Percentiles rank a stretch among this genome's conserved stretches.
Evolutionary conservation across 92 coral and sea anemone species (phyloP).

Genomic region (Scolanthus callimorphus): DNA sequence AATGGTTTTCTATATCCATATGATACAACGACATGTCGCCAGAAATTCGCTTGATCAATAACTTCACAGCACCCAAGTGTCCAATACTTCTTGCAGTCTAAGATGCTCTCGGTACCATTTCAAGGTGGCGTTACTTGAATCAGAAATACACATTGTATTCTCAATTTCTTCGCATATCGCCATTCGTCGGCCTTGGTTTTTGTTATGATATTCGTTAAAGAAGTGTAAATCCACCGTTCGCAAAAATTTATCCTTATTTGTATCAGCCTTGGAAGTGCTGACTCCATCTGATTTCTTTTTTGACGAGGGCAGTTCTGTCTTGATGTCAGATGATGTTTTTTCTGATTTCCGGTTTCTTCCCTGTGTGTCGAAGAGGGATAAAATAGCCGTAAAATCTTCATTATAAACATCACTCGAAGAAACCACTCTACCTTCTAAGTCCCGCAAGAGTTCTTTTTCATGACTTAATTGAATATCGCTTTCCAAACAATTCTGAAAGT

Average conservation of each 20-base stretch:
- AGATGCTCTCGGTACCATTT: constrained; percentile 51
- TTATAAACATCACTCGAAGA: constrained; percentile 16
- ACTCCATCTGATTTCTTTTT: too few relatives aligned
- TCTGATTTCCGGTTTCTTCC: background rate
- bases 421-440: constrained; percentile 34
- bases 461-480: too few relatives aligned
- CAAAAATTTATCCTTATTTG: too few relatives aligned
- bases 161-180: constrained; percentile 82
- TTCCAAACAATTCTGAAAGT: constrained; percentile 6
- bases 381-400: constrained; percentile 20
- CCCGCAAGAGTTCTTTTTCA: constrained; percentile 9
- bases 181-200: constrained; percentile 45
- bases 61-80: constrained; percentile 44
- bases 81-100: constrained; percentile 53
- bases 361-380: constrained; percentile 9
- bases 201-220: constrained; percentile 47
- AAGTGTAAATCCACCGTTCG: constrained; percentile 51
- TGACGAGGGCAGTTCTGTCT: constrained; percentile 5
- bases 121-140: constrained; percentile 22
- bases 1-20: too few relatives aligned
- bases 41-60: too few relatives aligned
- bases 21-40: too few relatives aligned
- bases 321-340: background rate
- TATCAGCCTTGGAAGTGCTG: too few relatives aligned
- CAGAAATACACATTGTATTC: constrained; percentile 3